Evolutionary conservation across 1,140 invertebrate genomes (phyloP).

Genomic region (Arctopsyche grandis): DNA sequence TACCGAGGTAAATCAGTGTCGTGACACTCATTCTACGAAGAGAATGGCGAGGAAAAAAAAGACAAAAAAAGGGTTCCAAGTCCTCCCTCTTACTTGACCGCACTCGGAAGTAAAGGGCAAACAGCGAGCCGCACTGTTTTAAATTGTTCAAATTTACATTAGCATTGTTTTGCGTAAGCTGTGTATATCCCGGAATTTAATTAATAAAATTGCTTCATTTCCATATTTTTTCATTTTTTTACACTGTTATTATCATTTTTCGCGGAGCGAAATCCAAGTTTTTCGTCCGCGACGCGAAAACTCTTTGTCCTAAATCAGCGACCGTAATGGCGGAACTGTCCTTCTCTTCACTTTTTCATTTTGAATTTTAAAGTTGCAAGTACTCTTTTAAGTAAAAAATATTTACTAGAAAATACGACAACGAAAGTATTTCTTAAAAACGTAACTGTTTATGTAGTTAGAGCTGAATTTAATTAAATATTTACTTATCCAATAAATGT

Average conservation of each 20-base stretch:
- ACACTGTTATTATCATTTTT: constrained; percentile 17
- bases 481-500: too few species aligned
- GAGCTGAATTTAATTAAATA: too few species aligned
- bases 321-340: constrained; percentile 12
- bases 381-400: too few species aligned
- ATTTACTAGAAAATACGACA: too few species aligned
- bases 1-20: too few species aligned
- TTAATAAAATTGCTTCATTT: constrained; percentile 44
- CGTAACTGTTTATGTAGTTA: too few species aligned
- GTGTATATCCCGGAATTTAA: constrained; percentile 42
- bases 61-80: background rate
- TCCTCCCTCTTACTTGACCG: background rate
- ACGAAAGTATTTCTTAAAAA: too few species aligned
- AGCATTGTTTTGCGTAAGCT: constrained; percentile 51
- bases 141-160: constrained; percentile 51
- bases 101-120: constrained; percentile 41
- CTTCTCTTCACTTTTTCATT: background rate
- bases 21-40: too few species aligned
- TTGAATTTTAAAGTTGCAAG: too few species aligned
- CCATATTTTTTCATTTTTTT: constrained; percentile 35
- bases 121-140: constrained; percentile 34
- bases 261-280: constrained; percentile 9
- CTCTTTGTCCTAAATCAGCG: background rate
- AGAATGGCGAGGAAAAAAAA: background rate
- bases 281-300: constrained; percentile 4